phyloP scores from a whole-genome alignment of 2,113 vertebrate species.

The Sula dactylatra region DNA sequence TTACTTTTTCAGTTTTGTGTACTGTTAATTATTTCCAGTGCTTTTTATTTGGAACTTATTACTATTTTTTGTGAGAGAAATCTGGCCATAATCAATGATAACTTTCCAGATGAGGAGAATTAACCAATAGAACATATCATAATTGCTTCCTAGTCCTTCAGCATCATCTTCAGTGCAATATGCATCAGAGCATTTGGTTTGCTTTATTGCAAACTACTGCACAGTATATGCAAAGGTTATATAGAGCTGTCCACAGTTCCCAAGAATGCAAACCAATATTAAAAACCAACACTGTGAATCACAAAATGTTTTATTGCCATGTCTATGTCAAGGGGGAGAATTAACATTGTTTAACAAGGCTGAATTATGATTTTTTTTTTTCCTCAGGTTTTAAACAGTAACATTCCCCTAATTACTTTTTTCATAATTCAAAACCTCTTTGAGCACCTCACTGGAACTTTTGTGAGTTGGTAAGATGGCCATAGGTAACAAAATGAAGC shows the following conservation, averaged over 20 bases:
- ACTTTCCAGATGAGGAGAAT: not conserved
- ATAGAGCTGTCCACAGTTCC: not conserved
- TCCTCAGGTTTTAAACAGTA: not conserved
- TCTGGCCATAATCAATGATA: accelerated
- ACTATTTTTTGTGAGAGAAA: not conserved
- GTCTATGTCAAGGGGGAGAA: not conserved
- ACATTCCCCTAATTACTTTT: not conserved
- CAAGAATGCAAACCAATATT: not conserved
- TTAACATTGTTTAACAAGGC: not conserved
- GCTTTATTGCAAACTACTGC: not conserved
- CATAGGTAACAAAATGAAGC: not conserved
- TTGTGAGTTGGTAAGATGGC: not conserved
- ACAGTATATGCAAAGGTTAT: not conserved
- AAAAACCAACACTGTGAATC: not conserved
- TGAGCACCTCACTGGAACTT: not conserved
- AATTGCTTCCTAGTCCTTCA: not conserved
- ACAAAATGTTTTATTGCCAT: not conserved
- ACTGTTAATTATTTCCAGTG: not conserved
- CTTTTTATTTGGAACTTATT: not conserved
- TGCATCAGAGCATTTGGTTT: not conserved
- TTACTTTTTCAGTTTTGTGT: not conserved
- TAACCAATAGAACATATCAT: not conserved
- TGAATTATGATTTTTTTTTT: not conserved
- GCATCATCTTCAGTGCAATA: not conserved
- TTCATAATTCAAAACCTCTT: not conserved